phyloP scores from a whole-genome alignment of 2,797 vertebrate genomes.

The Argya squamiceps region DNA sequence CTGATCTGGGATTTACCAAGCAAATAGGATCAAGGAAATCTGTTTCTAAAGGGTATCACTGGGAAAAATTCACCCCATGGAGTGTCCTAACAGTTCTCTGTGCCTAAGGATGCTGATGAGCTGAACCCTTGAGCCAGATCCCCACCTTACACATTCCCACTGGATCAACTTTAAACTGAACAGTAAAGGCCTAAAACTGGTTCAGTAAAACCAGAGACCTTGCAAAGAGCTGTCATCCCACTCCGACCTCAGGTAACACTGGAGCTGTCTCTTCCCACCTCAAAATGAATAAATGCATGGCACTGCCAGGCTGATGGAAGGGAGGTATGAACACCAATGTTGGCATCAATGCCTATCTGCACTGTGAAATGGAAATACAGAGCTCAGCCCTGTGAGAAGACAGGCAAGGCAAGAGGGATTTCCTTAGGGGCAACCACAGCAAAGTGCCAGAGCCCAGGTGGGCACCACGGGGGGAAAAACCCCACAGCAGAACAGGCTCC shows the following conservation, averaged over 20 bases:
- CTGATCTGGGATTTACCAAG: neutral
- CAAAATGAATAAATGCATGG: neutral
- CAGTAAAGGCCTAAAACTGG: neutral
- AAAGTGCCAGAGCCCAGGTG: neutral
- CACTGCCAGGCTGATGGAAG: neutral
- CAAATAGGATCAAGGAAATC: neutral
- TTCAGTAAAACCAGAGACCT: neutral
- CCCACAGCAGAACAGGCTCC: accelerated
- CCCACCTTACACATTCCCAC: neutral
- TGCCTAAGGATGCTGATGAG: neutral
- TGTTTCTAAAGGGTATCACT: neutral
- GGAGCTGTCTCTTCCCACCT: neutral
- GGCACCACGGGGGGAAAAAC: neutral
- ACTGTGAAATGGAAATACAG: neutral
- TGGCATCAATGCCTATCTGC: neutral
- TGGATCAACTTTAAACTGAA: neutral
- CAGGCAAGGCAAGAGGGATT: neutral
- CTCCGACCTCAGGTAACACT: neutral
- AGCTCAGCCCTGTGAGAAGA: neutral
- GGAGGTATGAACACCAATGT: accelerated
- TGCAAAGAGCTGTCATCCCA: neutral
- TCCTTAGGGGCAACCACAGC: neutral
- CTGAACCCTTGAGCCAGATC: accelerated
- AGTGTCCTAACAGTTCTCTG: neutral
- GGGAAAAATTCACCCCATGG: neutral